These are phyloP conservation scores for Orbicella faveolata DNA, from an alignment of 64 coral and sea anemone species.

Conservation along the genomic window DNA sequence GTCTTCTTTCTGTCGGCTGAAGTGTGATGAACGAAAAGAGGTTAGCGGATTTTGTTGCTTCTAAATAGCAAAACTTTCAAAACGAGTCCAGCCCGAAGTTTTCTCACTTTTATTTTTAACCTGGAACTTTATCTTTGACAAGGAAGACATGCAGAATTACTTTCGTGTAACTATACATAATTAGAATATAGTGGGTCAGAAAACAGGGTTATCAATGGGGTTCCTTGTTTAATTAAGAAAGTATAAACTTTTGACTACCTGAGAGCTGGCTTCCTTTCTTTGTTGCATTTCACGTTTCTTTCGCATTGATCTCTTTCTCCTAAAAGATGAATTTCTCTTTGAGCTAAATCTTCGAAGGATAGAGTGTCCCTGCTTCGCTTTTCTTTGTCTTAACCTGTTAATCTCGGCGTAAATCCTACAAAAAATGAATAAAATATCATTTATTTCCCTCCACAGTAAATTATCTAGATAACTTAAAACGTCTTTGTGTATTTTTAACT, in stretches of 20 bases:
- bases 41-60: not conserved
- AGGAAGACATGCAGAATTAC: no score
- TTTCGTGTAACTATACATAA: no score
- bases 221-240: no score
- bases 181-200: no score
- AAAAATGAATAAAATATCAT: not conserved
- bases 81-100: no score
- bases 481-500: no score
- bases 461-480: no score
- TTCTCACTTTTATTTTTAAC: no score
- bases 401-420: constrained; percentile 31
- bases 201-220: no score
- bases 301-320: constrained; percentile 26
- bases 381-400: constrained; percentile 9
- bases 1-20: not conserved
- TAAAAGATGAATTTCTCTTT: constrained; percentile 20
- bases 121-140: no score
- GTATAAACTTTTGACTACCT: not conserved
- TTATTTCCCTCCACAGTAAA: not conserved
- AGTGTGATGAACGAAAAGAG: not conserved
- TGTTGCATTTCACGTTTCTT: constrained; percentile 19
- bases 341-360: constrained; percentile 40
- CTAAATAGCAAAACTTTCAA: no score
- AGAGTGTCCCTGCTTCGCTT: not conserved
- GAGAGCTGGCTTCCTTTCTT: not conserved